Base-by-base conservation (phyloP, 2,888 invertebrate genomes). In the Spodoptera picta region DNA sequence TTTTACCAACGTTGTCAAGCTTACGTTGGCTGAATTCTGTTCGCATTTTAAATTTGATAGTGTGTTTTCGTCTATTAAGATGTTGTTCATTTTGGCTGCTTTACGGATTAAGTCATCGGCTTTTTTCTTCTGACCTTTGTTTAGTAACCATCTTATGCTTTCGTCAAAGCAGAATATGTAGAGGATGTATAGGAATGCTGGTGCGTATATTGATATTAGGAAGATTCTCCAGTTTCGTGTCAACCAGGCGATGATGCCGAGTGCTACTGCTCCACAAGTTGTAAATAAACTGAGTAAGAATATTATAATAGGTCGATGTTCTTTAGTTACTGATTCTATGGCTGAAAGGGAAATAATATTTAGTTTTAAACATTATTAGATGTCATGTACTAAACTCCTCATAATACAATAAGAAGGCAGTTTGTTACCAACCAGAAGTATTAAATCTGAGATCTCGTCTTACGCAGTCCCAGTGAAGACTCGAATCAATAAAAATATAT, bases 61-160 rank as follows among this genome's bases (percentile, higher is more conserved):
- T 45, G 73, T 75, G 7, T 69, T 74, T n/a, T 86, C 81, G 10
- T 89, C 79, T n/a, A 90, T 44, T n/a, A 75, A 55, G 0, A 88
- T 68, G 23, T 86, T 87, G 54, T 89, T 90, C 3, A 52, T 81
- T 71, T 90, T 93, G 0, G 96, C 96, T 43, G 96, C 96, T 79
- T 93, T 95, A 4, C 91, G 88, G 44, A 97, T 87, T 12, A 96
- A 95, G 14, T 84, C 84, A 64, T 95, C 95, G 0, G 96, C 97
- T 77, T 96, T 95, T 4, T 96, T 94, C 67, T 95, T 95, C 74
- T 95, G 94, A n/a, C 96, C 96, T 82, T 96, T 96, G 45, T 96
- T 96, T 19, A 97, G 83, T 14, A 97, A 90, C 97, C 97, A 98
- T 77, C 97, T 93, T 6, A 96, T 93, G 51, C 97, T 97, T 87